phyloP scores from a whole-genome alignment of 2,113 vertebrate genomes.

The Caranx ignobilis region DNA sequence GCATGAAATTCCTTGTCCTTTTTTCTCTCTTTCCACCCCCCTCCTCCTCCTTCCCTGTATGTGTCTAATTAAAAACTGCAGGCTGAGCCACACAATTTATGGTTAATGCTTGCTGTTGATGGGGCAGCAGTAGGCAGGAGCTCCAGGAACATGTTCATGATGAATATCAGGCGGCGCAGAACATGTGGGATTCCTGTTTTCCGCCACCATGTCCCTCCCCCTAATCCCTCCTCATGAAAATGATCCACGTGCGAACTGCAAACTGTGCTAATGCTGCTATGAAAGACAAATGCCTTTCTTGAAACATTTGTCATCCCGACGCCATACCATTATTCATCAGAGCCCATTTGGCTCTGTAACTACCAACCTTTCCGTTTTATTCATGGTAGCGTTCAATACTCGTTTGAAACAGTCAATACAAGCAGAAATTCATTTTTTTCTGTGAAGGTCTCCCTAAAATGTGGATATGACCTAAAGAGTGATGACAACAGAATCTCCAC shows the following conservation, averaged over 20 bases:
- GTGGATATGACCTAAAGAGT: constrained; percentile 34
- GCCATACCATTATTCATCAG: constrained; percentile 59
- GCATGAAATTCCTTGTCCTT: constrained; percentile 50
- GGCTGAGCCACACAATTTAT: constrained; percentile 66
- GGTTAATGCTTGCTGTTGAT: constrained; percentile 55
- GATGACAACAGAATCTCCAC: constrained; percentile 26
- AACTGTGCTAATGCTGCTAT: constrained; percentile 38
- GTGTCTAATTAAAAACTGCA: constrained; percentile 72
- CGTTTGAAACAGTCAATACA: constrained; percentile 28
- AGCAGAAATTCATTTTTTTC: constrained; percentile 41
- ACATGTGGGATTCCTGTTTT: constrained; percentile 68
- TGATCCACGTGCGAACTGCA: constrained; percentile 48
- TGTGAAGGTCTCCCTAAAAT: constrained; percentile 51
- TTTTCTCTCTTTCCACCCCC: constrained; percentile 9
- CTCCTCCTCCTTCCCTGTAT: constrained; percentile 46
- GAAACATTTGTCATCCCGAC: constrained; percentile 65
- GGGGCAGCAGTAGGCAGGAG: constrained; percentile 58
- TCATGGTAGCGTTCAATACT: constrained; percentile 55
- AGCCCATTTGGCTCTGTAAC: constrained; percentile 56
- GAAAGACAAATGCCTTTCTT: constrained; percentile 64
- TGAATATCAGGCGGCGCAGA: constrained; percentile 63
- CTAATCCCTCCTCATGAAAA: constrained; percentile 58
- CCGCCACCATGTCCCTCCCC: constrained; percentile 31
- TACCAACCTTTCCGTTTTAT: constrained; percentile 28
- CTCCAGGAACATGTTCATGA: constrained; percentile 53